Base-by-base conservation (phyloP, 2,113 vertebrate genomes). In the Lepisosteus osseus region DNA sequence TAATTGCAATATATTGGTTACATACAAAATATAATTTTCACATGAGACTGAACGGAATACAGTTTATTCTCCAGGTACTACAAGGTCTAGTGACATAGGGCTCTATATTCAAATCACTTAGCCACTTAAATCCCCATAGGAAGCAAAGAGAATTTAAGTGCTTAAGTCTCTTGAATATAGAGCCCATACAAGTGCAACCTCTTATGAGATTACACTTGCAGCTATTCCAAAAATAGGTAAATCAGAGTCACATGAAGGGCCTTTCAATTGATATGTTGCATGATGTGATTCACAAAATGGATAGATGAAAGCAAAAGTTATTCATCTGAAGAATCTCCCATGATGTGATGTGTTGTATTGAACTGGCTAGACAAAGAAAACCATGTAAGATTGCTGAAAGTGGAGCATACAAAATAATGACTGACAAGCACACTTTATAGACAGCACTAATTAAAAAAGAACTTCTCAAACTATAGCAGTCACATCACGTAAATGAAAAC, bases 401-500 rank as follows among this genome's bases (percentile, higher is more conserved):
- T 8, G 47, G 8, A 51, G 47, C 47, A 17, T 17, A 17, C 15
- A 17, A 17, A 17, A 17, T 17, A 17, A 17, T 17, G 15, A 17
- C 15, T 17, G 15, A 17, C 15, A 17, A 17, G 15, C 15, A 17
- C 15, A 17, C 15, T 17, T 17, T 17, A 17, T 17, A 17, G 15
- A 17, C 15, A 61, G 0, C 7, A 67, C 13, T 68, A 59, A 17
- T 44, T 56, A 54, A 72, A 62, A 63, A 67, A 68, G 3, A 8
- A 45, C 62, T 17, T 17, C 15, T 17, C 15, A 17, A 17, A 42
- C 51, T 54, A 15, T 12, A 66, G 45, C 68, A 59, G 56, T 67
- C 72, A 73, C 67, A 65, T 72, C 73, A 17, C 15, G 15, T 17
- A 17, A 17, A 17, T 17, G 15, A 17, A 17, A 17, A 17, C 15